phyloP scores from a whole-genome alignment of 2,113 vertebrate genomes.

The Xenopus tropicalis region DNA sequence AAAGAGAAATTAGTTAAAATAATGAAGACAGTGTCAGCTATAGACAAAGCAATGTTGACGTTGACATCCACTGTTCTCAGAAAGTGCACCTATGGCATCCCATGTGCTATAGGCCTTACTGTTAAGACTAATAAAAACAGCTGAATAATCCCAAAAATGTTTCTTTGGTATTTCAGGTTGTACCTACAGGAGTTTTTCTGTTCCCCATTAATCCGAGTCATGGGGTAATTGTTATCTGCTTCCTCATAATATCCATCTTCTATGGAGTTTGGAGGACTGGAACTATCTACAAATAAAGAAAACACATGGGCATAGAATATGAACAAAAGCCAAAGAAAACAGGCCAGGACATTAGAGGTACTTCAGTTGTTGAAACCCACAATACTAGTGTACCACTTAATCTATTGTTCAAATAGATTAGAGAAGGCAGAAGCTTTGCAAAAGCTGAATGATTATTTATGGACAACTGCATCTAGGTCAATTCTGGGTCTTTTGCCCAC shows the following conservation, averaged over 20 bases:
- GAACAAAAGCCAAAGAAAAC: not conserved
- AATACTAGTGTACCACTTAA: no score
- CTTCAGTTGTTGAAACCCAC: no score
- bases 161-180: not conserved
- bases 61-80: conserved; percentile 17
- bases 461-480: no score
- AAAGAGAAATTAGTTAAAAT: not conserved
- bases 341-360: no score
- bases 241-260: conserved; percentile 94
- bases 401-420: no score
- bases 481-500: no score
- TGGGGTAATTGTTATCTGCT: conserved; percentile 88
- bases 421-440: no score
- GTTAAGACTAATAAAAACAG: no score
- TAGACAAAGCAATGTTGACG: not conserved
- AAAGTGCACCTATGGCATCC: no score
- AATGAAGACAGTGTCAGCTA: not conserved
- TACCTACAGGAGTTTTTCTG: conserved; percentile 87
- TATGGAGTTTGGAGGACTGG: conserved; percentile 84
- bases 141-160: no score
- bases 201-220: conserved; percentile 83
- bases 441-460: no score
- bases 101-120: no score
- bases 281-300: conserved; percentile 68
- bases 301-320: not conserved